Conservation (phyloP, 1,140 invertebrate genomes). For the Hycleus cichorii region DNA sequence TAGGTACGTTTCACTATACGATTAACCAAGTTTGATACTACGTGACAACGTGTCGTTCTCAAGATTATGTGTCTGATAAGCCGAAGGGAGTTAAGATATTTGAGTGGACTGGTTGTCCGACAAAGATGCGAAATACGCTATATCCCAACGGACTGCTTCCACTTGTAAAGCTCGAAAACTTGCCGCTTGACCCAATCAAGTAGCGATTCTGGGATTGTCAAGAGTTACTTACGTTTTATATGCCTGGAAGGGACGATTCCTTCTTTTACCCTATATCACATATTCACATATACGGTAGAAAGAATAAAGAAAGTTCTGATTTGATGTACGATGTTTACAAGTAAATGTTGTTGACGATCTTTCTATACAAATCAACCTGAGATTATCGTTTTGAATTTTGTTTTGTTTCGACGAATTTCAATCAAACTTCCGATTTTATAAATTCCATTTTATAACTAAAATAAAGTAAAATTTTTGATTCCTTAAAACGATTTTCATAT, state of each 20-base stretch:
- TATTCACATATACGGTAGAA: conserved; percentile 23
- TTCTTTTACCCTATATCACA: conserved; percentile 14
- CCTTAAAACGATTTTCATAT: too few species aligned
- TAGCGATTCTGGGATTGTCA: conserved; percentile 30
- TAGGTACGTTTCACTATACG: background rate
- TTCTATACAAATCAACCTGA: too few species aligned
- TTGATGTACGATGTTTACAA: conserved; percentile 14
- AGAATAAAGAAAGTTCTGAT: conserved; percentile 26
- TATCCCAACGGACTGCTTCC: conserved; percentile 6
- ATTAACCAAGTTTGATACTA: conserved; percentile 13
- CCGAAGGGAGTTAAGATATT: background rate
- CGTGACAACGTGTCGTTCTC: conserved; percentile 10
- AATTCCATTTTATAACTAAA: too few species aligned
- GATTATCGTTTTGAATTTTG: too few species aligned
- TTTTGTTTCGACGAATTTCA: too few species aligned
- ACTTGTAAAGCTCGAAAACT: conserved; percentile 3
- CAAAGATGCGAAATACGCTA: conserved; percentile 13
- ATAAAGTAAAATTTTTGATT: too few species aligned
- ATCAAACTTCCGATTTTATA: too few species aligned
- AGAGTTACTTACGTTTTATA: conserved; percentile 14
- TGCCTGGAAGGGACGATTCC: conserved; percentile 22
- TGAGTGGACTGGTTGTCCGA: background rate
- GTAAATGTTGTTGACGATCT: background rate
- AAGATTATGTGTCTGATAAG: conserved; percentile 9
- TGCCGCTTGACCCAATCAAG: conserved; percentile 30